phyloP scores from a whole-genome alignment of 2,797 vertebrate species.

The Coracias cyanogaster region DNA sequence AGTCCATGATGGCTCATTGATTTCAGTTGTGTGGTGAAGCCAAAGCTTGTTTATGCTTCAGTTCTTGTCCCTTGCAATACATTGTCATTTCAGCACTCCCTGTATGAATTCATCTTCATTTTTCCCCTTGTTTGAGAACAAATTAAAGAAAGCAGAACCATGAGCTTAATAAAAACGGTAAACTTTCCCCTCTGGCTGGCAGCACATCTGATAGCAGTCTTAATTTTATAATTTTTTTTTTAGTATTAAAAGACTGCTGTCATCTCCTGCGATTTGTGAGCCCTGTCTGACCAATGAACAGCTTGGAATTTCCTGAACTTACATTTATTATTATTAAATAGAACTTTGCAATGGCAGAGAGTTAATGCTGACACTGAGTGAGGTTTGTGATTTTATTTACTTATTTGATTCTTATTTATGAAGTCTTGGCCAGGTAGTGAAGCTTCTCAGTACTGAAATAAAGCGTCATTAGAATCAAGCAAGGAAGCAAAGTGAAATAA shows the following conservation, averaged over 20 bases:
- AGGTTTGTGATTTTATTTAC: constrained; percentile 45
- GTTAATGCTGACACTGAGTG: not conserved
- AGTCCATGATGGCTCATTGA: not conserved
- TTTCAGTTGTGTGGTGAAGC: not conserved
- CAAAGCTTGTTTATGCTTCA: not conserved
- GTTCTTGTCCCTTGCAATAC: not conserved
- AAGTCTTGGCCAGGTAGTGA: not conserved
- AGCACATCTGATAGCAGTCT: not conserved
- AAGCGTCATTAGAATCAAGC: constrained; percentile 35
- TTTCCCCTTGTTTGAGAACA: not conserved
- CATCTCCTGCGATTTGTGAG: not conserved
- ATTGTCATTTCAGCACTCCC: not conserved
- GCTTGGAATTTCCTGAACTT: constrained; percentile 22
- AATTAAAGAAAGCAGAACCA: constrained; percentile 30
- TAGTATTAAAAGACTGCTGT: constrained; percentile 8
- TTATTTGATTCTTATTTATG: constrained; percentile 46
- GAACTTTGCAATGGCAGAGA: not conserved
- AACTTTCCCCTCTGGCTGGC: not conserved
- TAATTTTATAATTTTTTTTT: not conserved
- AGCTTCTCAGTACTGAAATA: not conserved
- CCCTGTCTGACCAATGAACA: not conserved
- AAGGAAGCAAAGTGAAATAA: constrained; percentile 52
- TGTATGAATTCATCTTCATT: not conserved
- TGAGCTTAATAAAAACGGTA: not conserved
- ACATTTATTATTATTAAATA: constrained; percentile 35